Evolutionary conservation across 2,797 vertebrate genomes (phyloP), one percentile per base, ranked within the genome.

Genomic region (Acanthurus lineatus): DNA sequence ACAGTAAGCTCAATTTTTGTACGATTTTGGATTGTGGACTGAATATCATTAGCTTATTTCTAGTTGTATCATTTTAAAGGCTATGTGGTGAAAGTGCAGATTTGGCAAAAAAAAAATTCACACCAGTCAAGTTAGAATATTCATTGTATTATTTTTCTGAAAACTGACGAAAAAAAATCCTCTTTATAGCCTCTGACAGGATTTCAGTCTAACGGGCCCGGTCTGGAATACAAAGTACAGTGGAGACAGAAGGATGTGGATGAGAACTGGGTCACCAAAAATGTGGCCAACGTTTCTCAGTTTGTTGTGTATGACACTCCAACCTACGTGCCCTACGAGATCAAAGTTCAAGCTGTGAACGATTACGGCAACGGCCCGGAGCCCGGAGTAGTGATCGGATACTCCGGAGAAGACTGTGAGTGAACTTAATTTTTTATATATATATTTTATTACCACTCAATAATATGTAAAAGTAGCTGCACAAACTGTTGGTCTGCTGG

Each of bases 391-490:
- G 88, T 95, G 69, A 91, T 87, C 78, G 98, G 97, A 69, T 96
- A 96, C 93, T 99, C 98, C 16, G 98, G 98, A 86, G 98, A 99
- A 90, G 97, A 98, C 88, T 84, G 98, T 99, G 93, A 99, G 98
- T 96, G 6, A 38, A 79, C 5, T 12, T 0, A 56, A n/a, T 51
- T 1, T 25, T 12, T 7, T 20, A 2, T 19, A 40, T 40, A 8
- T 8, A 32, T 25, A 25, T 25, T 25, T 32, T 32, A 4, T 32
- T 32, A 32, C 28, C 5, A 32, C 28, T 32, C 4, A 32, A 32
- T 4, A 32, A 5, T 4, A 32, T 32, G 3, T 32, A 32, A 32
- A 32, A 32, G 28, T 32, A 32, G 28, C 28, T 32, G 28, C 28
- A 32, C 28, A 40, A 40, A 40, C 40, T 10, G 40, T 40, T 40